These are phyloP conservation scores for Spicauda simplicius DNA, from an alignment of 2,888 invertebrate genomes.

Conservation along the genomic window DNA sequence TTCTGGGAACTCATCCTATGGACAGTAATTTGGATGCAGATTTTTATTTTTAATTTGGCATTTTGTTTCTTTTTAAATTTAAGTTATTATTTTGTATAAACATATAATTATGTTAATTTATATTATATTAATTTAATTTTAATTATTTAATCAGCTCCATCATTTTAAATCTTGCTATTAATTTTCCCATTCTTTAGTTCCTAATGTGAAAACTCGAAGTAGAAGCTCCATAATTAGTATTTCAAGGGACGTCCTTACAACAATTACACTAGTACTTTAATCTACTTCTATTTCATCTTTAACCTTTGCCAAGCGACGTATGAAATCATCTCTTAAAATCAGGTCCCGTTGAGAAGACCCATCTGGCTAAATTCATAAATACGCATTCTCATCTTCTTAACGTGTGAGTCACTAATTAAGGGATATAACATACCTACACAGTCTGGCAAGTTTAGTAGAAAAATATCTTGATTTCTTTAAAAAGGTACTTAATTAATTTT, in stretches of 20 bases:
- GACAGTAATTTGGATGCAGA: too few species aligned
- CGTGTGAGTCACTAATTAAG: neutral
- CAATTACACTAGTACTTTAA: constrained; percentile 15
- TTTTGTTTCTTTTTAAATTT: too few species aligned
- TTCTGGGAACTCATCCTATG: too few species aligned
- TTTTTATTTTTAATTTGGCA: too few species aligned
- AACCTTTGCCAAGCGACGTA: constrained; percentile 17
- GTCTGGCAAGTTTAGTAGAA: neutral
- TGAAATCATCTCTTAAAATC: constrained; percentile 30
- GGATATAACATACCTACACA: neutral
- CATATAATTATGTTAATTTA: too few species aligned
- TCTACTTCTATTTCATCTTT: constrained; percentile 16
- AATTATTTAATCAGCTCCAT: neutral
- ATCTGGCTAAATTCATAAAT: constrained; percentile 23
- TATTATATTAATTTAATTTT: too few species aligned
- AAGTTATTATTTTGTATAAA: too few species aligned
- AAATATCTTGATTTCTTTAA: neutral
- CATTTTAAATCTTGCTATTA: neutral
- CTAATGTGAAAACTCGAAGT: neutral
- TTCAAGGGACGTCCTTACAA: neutral
- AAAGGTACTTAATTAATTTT: too few species aligned
- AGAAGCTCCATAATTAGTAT: constrained; percentile 3
- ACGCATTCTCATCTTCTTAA: constrained; percentile 22
- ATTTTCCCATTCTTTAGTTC: neutral
- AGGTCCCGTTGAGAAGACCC: constrained; percentile 5